A percentile compares a stretch with the other conserved stretches of the same genome.
These are phyloP conservation scores for Phaenicophaeus curvirostris DNA, from an alignment of 2,797 vertebrate species.

Conservation along the genomic window DNA sequence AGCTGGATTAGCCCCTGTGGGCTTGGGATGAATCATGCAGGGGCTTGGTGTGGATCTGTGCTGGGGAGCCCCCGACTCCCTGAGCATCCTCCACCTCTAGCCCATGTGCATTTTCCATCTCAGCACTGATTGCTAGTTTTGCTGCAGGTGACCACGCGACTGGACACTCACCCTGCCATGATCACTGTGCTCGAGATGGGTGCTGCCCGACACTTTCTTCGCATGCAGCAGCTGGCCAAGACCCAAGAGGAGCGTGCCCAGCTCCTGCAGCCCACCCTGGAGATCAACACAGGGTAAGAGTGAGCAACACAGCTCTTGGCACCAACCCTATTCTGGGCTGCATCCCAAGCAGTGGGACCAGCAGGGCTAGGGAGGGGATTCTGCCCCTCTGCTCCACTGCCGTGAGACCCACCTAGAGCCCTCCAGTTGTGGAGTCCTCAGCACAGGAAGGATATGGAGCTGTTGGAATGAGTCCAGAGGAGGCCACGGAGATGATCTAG, in stretches of 20 bases:
- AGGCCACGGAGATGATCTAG: no score
- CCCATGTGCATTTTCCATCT: fast-evolving
- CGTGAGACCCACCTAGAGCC: no score
- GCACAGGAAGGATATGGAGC: no score
- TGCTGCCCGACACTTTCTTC: slow-evolving; percentile 94
- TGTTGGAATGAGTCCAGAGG: no score
- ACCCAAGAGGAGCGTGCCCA: slow-evolving; percentile 90
- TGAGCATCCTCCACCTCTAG: neutral
- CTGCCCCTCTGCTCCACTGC: no score
- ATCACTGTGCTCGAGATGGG: slow-evolving; percentile 98
- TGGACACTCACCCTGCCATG: slow-evolving; percentile 97
- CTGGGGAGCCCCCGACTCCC: neutral
- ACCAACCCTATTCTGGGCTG: no score
- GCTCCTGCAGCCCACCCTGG: slow-evolving; percentile 94
- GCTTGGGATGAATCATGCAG: fast-evolving
- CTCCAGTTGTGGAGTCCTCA: no score
- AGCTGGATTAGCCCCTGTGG: neutral
- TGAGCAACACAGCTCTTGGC: no score
- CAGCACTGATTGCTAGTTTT: neutral
- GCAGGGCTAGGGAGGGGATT: no score
- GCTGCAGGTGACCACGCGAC: slow-evolving; percentile 87
- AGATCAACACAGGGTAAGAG: slow-evolving; percentile 90
- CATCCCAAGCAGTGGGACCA: no score
- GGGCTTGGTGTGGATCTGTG: neutral
- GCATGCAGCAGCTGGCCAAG: slow-evolving; percentile 93